Evolutionary conservation across 2,113 vertebrate genomes (phyloP).

Genomic region (Pipra filicauda): DNA sequence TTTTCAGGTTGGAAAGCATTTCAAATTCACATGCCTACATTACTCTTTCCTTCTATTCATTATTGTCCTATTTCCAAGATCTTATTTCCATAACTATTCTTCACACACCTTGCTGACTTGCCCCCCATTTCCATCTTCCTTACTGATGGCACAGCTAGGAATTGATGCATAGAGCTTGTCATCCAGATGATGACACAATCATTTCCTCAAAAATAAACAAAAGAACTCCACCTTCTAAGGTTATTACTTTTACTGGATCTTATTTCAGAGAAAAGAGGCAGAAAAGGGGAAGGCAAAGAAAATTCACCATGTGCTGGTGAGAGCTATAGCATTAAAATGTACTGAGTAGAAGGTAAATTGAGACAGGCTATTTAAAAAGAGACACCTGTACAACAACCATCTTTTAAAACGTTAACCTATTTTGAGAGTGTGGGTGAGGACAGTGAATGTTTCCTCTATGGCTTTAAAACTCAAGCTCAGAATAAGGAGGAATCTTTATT

Average conservation of each 20-base stretch:
- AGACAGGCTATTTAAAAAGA: neutral
- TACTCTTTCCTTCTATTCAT: neutral
- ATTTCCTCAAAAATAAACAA: neutral
- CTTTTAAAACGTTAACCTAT: neutral
- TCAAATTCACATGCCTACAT: neutral
- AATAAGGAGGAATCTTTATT: neutral
- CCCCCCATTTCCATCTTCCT: neutral
- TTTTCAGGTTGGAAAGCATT: neutral
- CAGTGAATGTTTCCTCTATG: rapidly evolving
- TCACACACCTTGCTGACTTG: neutral
- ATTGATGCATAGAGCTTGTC: neutral
- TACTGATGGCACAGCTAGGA: neutral
- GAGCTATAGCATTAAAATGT: neutral
- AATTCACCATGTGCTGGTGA: neutral
- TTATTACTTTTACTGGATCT: neutral
- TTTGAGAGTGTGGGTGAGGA: neutral
- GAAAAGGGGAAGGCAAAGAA: neutral
- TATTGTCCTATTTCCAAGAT: neutral
- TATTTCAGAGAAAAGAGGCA: neutral
- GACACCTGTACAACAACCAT: neutral
- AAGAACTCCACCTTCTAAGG: neutral
- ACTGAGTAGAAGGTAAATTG: neutral
- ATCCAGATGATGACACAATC: neutral
- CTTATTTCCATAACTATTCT: neutral
- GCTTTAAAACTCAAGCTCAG: neutral